Percentiles rank a stretch among this genome's conserved stretches.
These are phyloP conservation scores for Circaetus cinerascens DNA, from an alignment of 2,113 vertebrate genomes.

Conservation along the genomic window DNA sequence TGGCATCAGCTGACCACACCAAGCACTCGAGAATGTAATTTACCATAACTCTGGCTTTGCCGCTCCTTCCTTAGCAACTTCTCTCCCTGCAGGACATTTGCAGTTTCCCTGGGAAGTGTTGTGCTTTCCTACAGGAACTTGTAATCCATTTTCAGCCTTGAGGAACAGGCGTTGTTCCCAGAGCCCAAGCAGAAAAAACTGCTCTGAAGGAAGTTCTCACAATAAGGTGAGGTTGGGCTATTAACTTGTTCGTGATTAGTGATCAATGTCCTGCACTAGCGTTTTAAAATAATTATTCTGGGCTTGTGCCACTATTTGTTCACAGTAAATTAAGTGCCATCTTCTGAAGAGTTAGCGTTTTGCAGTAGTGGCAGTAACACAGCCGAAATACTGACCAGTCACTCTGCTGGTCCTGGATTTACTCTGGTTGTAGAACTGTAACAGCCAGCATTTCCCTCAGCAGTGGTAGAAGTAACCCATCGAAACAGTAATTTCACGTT, in stretches of 20 bases:
- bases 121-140: background rate
- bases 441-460: background rate
- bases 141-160: background rate
- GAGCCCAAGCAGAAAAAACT: background rate
- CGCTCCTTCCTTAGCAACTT: background rate
- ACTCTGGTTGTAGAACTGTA: background rate
- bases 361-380: background rate
- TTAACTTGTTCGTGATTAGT: background rate
- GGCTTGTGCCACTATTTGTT: background rate
- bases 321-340: background rate
- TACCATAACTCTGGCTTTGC: background rate
- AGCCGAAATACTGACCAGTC: background rate
- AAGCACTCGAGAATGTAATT: background rate
- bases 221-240: background rate
- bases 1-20: background rate
- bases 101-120: background rate
- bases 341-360: background rate
- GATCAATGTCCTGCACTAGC: background rate
- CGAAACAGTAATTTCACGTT: background rate
- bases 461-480: background rate
- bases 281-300: background rate
- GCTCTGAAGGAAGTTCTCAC: background rate
- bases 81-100: background rate
- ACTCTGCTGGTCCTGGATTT: background rate
- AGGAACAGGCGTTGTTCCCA: background rate